A percentile compares a stretch with the other conserved stretches of the same genome.
Conservation (phyloP, 2,888 invertebrate species). For the Hydriomena furcata region DNA sequence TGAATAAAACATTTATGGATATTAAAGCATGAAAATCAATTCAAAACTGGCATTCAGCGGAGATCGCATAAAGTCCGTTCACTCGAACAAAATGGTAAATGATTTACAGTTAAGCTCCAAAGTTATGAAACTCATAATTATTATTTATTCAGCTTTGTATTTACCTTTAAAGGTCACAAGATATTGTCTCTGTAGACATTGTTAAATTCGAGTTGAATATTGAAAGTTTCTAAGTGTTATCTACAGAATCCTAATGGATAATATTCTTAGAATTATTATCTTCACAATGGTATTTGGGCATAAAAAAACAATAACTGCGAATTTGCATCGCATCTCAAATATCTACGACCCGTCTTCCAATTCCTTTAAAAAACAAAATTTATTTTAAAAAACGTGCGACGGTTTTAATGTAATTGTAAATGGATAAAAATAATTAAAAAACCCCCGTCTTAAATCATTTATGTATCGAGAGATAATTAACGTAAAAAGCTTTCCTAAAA, state of each 20-base stretch:
- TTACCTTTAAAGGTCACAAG: slow-evolving; percentile 7
- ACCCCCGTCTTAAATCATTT: too few species aligned
- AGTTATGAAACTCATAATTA: slow-evolving; percentile 19
- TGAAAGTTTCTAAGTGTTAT: slow-evolving; percentile 7
- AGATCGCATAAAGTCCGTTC: not conserved
- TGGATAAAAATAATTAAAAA: too few species aligned
- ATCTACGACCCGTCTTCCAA: too few species aligned
- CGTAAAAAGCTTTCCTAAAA: too few species aligned
- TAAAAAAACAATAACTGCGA: too few species aligned
- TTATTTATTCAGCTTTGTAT: slow-evolving; percentile 7
- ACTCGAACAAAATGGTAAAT: slow-evolving; percentile 15
- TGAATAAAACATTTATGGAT: slow-evolving; percentile 5
- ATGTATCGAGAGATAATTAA: too few species aligned
- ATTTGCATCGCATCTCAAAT: too few species aligned
- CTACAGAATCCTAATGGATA: slow-evolving; percentile 35
- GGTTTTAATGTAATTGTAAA: too few species aligned
- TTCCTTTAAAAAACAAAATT: too few species aligned
- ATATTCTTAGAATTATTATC: slow-evolving; percentile 32
- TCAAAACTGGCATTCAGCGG: not conserved
- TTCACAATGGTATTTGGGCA: slow-evolving; percentile 23
- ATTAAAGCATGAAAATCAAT: slow-evolving; percentile 4
- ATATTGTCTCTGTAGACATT: slow-evolving; percentile 2
- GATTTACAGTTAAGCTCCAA: slow-evolving; percentile 9
- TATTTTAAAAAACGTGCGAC: too few species aligned
- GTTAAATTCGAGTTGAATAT: slow-evolving; percentile 3